Evolutionary conservation across 1,140 invertebrate species (phyloP), one percentile per base, ranked within the genome.

Genomic region (Dolichoris vasculosae): DNA sequence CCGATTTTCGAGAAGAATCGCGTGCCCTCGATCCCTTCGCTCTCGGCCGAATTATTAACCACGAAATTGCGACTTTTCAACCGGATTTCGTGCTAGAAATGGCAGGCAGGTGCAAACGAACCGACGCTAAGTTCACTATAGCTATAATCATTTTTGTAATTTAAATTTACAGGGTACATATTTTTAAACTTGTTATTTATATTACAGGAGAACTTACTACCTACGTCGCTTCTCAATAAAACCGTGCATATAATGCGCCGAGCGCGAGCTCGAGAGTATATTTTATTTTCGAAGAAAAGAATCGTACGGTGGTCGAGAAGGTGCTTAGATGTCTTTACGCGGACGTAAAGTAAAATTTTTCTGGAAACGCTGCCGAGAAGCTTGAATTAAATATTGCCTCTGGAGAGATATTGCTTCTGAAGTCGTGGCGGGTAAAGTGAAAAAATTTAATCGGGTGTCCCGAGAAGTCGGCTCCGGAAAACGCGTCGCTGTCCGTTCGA

Each of bases 391-490:
- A 63, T 63, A 63, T 78, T 63, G 26, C 51, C 46, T 59, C 35
- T n/a, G 32, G 11, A 73, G 40, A 73, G 38, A 48, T 51, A 76
- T 76, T 32, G 15, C 17, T 6, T n/a, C 3, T 40, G 32, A 35
- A 6, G 6, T 40, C 20, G 38, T n/a, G 46, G 26, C 48, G 48
- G 40, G 30, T 7, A 26, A 23, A 43, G n/a, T 38, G 8, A 23
- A 51, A 82, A 76, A 83, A 71, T 71, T 76, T 83, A 76, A 76
- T 76, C 43, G 71, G 59, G 32, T 38, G 43, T 71, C 40, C 82
- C 46, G 48, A 55, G 43, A 81, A 69, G 38, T 48, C 40, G 43
- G 40, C 40, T 76, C 71, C 67, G 73, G 73, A 76, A 83, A 75
- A 64, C n/a, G 51, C 69, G 43, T 75, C 43, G 35, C 67, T 51